A percentile compares a stretch with the other conserved stretches of the same genome.
Evolutionary conservation across 2,113 vertebrate genomes (phyloP).

Genomic region (Elgaria multicarinata): DNA sequence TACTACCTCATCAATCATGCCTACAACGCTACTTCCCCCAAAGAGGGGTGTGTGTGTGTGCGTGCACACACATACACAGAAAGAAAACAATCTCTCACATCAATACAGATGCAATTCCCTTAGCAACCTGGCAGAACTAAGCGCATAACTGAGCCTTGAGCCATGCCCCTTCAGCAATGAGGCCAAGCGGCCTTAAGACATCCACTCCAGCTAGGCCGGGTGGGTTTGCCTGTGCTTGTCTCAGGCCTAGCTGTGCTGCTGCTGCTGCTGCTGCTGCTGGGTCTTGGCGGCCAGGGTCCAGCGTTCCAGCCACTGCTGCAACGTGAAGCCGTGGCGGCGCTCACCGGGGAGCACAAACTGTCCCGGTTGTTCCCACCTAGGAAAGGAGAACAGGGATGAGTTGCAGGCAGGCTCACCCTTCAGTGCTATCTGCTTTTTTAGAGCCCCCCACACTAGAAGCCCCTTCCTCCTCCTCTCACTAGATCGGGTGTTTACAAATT

Average conservation of each 20-base stretch:
- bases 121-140: background rate
- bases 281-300: constrained; percentile 78
- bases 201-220: background rate
- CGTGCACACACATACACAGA: background rate
- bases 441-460: background rate
- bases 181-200: background rate
- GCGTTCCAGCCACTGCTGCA: constrained; percentile 80
- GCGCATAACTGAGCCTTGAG: too few relatives aligned
- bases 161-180: background rate
- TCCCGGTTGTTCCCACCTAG: constrained; percentile 84
- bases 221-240: background rate
- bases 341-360: constrained; percentile 76
- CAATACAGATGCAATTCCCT: background rate
- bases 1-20: background rate
- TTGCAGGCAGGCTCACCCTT: rapidly evolving
- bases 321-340: constrained; percentile 72
- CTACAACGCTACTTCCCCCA: background rate
- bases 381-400: background rate
- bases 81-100: background rate
- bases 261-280: constrained; percentile 35
- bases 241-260: constrained; percentile 6
- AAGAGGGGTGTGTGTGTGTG: background rate
- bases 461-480: too few relatives aligned
- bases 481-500: too few relatives aligned
- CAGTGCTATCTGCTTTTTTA: background rate